Evolutionary conservation across 2,888 invertebrate genomes (phyloP).

Genomic region (Apamea epomidion): DNA sequence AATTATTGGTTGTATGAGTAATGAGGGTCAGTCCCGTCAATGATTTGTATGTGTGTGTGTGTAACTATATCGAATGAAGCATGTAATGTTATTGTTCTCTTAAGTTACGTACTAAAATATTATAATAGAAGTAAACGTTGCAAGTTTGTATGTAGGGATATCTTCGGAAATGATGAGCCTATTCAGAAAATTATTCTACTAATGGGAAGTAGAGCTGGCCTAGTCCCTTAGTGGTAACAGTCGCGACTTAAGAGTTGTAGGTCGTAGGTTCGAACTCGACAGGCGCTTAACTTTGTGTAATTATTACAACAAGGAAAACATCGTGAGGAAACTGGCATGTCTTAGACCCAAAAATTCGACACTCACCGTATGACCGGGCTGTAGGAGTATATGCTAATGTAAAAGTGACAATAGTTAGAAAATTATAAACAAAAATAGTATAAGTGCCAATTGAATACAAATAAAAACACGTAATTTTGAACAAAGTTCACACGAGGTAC

Average conservation of each 20-base stretch:
- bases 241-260: too few relatives aligned
- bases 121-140: too few relatives aligned
- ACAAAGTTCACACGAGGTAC: constrained; percentile 17
- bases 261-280: too few relatives aligned
- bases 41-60: neutral
- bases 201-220: neutral
- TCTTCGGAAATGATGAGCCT: too few relatives aligned
- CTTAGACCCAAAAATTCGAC: too few relatives aligned
- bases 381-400: neutral
- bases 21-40: constrained; percentile 19
- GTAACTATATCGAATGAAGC: neutral
- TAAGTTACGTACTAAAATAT: neutral
- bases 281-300: too few relatives aligned
- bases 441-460: neutral
- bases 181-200: neutral
- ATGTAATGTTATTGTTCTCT: neutral
- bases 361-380: too few relatives aligned
- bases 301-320: too few relatives aligned
- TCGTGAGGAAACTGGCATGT: too few relatives aligned
- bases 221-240: too few relatives aligned
- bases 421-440: neutral
- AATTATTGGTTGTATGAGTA: neutral
- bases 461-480: neutral
- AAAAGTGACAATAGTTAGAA: neutral
- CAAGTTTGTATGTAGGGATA: too few relatives aligned